Conservation (phyloP, 1,140 invertebrate genomes). For the Pteromalus puparum region DNA sequence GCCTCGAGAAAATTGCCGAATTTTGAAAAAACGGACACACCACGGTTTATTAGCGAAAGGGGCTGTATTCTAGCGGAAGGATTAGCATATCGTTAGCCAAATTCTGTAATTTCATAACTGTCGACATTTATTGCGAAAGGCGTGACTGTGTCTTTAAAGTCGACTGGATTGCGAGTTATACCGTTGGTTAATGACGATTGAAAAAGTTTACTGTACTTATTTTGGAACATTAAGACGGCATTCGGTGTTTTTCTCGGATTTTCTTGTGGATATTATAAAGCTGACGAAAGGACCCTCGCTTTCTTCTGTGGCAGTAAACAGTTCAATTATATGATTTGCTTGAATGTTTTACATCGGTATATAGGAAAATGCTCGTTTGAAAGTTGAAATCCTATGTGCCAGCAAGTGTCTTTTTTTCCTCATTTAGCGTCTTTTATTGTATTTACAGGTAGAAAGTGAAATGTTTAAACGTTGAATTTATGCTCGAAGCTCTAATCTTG, state of each 20-base stretch:
- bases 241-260: neutral
- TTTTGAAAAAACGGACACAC: neutral
- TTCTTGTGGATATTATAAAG: neutral
- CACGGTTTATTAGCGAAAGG: neutral
- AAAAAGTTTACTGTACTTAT: neutral
- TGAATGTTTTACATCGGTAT: neutral
- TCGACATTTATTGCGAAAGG: neutral
- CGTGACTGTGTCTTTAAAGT: neutral
- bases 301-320: neutral
- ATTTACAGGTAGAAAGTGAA: slow-evolving; percentile 36
- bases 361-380: too few species aligned
- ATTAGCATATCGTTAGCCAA: neutral
- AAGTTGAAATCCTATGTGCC: too few species aligned
- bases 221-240: neutral
- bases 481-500: neutral
- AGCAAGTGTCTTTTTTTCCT: neutral
- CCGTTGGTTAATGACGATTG: neutral
- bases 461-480: slow-evolving; percentile 5
- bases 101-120: neutral
- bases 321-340: neutral
- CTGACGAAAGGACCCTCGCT: neutral
- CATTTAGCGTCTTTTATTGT: neutral
- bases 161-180: neutral
- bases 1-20: neutral
- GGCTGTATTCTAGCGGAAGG: neutral